These are phyloP conservation scores for Nyctibius grandis DNA, from an alignment of 2,797 vertebrate species.

Conservation along the genomic window DNA sequence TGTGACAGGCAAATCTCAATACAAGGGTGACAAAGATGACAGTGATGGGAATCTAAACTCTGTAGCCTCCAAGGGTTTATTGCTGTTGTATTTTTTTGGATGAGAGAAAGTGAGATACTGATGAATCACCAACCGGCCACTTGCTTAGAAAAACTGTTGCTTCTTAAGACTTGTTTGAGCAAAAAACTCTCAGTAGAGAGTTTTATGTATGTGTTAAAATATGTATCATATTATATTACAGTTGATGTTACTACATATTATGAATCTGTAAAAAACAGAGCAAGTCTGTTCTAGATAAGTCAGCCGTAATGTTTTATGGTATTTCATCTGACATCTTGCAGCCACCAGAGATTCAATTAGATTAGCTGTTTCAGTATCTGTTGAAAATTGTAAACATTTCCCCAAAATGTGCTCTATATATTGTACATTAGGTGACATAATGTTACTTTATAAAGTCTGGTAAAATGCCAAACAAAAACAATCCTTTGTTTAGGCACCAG, in stretches of 20 bases:
- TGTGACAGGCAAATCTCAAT: background rate
- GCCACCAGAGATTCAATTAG: conserved; percentile 44
- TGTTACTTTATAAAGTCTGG: background rate
- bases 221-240: background rate
- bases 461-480: background rate
- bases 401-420: background rate
- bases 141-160: background rate
- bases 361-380: conserved; percentile 36
- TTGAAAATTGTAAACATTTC: background rate
- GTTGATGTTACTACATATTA: background rate
- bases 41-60: background rate
- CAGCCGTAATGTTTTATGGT: conserved; percentile 9
- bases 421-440: background rate
- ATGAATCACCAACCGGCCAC: background rate
- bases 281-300: background rate
- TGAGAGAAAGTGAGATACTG: background rate
- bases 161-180: background rate
- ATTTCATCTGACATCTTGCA: conserved; percentile 26
- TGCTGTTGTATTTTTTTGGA: background rate
- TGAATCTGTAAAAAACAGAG: background rate
- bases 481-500: background rate
- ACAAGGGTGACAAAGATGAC: background rate
- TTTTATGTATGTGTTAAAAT: background rate
- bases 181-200: background rate
- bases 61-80: background rate